Conservation (phyloP, 2,797 vertebrate genomes). For the Schizopygopsis malacanthus region DNA sequence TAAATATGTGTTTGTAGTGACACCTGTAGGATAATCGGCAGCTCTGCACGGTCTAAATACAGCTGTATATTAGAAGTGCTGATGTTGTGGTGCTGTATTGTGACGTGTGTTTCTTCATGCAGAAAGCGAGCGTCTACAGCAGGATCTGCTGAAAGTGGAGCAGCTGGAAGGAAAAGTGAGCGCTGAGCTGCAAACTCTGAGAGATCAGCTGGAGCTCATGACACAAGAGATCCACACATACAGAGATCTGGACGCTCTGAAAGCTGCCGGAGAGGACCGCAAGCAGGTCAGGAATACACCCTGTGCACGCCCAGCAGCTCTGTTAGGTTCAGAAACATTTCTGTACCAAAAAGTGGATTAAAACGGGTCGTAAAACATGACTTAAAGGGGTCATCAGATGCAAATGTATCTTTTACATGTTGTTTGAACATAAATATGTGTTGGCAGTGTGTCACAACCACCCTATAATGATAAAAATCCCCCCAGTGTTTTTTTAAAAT, state of each 20-base stretch:
- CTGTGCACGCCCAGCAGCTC: not conserved
- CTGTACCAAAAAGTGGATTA: not conserved
- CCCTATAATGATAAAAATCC: too few relatives aligned
- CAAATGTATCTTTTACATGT: too few relatives aligned
- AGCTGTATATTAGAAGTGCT: not conserved
- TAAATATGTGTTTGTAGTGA: slow-evolving; percentile 6
- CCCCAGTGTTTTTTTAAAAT: too few relatives aligned
- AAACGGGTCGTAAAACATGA: not conserved
- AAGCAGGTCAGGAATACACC: slow-evolving; percentile 81
- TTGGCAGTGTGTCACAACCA: too few relatives aligned
- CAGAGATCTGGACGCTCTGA: slow-evolving; percentile 86
- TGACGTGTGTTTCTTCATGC: slow-evolving; percentile 18
- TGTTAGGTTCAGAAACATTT: not conserved
- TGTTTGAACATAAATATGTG: too few relatives aligned
- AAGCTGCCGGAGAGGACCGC: slow-evolving; percentile 85
- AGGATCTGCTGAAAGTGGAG: slow-evolving; percentile 94
- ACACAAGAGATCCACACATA: slow-evolving; percentile 81
- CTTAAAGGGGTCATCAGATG: too few relatives aligned
- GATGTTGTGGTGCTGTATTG: not conserved
- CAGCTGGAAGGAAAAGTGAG: slow-evolving; percentile 91
- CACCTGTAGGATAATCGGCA: slow-evolving; percentile 1
- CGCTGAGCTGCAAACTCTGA: slow-evolving; percentile 84
- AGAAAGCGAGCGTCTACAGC: slow-evolving; percentile 91
- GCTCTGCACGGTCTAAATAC: too few relatives aligned
- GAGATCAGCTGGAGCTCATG: slow-evolving; percentile 83